A percentile compares a stretch with the other conserved stretches of the same genome.
phyloP scores from a whole-genome alignment of 2,113 vertebrate genomes.

The Antennarius striatus region DNA sequence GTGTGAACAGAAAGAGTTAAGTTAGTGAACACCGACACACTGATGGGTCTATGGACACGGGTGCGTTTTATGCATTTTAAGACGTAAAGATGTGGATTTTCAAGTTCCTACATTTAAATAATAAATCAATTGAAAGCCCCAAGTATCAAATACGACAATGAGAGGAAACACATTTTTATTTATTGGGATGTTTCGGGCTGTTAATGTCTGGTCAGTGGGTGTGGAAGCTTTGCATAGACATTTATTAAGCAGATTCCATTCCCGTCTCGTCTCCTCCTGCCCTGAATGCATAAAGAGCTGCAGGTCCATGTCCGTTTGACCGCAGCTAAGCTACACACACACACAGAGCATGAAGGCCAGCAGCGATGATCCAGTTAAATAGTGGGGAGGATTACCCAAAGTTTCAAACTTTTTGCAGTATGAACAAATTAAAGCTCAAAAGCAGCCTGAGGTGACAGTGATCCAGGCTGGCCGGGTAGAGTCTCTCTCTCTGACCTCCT shows the following conservation, averaged over 20 bases:
- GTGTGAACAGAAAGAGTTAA: not conserved
- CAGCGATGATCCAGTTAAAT: not conserved
- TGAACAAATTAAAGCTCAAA: constrained; percentile 7
- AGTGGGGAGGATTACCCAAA: not conserved
- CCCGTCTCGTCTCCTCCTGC: not conserved
- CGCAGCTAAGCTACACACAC: not conserved
- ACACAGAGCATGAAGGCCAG: not conserved
- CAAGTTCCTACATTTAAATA: not conserved
- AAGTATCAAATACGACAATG: no score
- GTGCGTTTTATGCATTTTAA: no score
- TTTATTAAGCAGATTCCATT: not conserved
- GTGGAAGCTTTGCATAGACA: no score
- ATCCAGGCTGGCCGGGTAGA: constrained; percentile 2
- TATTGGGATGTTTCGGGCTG: no score
- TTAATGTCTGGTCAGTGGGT: no score
- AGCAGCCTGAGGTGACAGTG: constrained; percentile 10
- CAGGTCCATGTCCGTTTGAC: no score
- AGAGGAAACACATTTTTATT: no score
- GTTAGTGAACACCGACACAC: constrained; percentile 1
- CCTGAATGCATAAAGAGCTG: not conserved
- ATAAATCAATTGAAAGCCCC: no score
- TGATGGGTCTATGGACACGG: not conserved
- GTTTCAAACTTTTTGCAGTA: not conserved
- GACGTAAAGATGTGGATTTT: not conserved
- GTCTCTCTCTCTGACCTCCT: constrained; percentile 29